Evolutionary conservation across 2,797 vertebrate genomes (phyloP), one percentile per base, ranked within the genome.

Genomic region (Sebastes vulpes): DNA sequence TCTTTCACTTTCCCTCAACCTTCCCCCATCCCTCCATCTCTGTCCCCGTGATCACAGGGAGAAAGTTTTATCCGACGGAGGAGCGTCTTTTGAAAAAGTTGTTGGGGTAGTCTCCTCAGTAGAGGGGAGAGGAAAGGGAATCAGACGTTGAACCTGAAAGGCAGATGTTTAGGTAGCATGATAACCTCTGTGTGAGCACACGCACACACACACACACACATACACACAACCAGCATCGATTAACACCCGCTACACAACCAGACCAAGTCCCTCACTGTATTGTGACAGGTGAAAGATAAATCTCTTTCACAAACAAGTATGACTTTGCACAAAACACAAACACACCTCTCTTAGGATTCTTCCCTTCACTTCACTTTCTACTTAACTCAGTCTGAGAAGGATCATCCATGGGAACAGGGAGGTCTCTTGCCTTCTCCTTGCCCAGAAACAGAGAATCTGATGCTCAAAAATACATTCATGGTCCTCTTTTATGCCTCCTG

Each of bases 11-110:
- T 78, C 23, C 18, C 68, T 59, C 65, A 87, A 70, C 68, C 77
- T 70, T 29, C 68, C 68, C 75, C 61, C 50, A 76, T 88, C 77
- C 77, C 83, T 81, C 75, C 65, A 61, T 85, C 75, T 81, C 86
- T 79, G 81, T 86, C 85, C 84, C 80, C 46, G n/a, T 84, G 88
- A 93, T 93, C 91, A 90, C 58, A 91, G 66, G 60, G 53, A 88
- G 77, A 94, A 94, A 92, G 91, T 93, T 94, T 90, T 72, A 87
- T 82, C 73, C 5, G 74, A 79, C 79, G 72, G 72, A 57, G 72
- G 63, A 32, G 75, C 31, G 9, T 63, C 67, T 90, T 89, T 88
- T 77, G 75, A 90, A 89, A 89, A 93, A 91, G 83, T 92, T 92
- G 21, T 46, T 35, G 67, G 61, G 60, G 52, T 81, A 73, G 74